phyloP scores from a whole-genome alignment of 2,113 vertebrate species.

The Helogale parvula region DNA sequence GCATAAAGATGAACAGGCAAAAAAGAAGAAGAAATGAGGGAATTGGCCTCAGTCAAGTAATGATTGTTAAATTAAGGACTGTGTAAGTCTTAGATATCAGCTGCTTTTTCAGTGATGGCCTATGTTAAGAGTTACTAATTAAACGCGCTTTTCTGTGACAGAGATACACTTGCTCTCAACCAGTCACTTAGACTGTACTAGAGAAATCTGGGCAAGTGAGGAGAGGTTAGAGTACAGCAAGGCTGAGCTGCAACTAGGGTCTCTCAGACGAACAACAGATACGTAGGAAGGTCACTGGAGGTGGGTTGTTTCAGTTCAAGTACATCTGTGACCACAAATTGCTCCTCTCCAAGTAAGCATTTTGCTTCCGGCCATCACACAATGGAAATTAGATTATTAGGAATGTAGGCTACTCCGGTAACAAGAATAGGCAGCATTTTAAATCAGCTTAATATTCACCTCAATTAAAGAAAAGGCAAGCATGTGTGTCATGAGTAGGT shows the following conservation, averaged over 20 bases:
- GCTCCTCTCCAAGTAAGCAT: conserved; percentile 7
- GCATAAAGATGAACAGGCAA: background rate
- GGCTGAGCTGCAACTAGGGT: background rate
- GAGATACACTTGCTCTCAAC: background rate
- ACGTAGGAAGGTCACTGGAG: background rate
- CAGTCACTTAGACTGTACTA: background rate
- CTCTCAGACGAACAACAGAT: background rate
- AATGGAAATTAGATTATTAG: conserved; percentile 71
- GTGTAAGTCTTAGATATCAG: background rate
- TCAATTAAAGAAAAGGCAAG: conserved; percentile 54
- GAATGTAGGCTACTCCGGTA: conserved; percentile 49
- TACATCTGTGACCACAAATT: conserved; percentile 48
- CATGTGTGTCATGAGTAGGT: background rate
- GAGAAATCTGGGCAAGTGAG: background rate
- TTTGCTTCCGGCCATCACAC: conserved; percentile 9
- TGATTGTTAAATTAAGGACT: background rate
- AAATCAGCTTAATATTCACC: conserved; percentile 52
- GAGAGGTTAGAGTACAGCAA: background rate
- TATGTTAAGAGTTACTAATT: background rate
- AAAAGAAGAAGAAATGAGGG: background rate
- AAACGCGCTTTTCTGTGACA: background rate
- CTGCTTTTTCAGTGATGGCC: background rate
- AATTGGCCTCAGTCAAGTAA: background rate
- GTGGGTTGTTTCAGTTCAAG: background rate
- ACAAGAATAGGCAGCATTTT: conserved; percentile 31